Conservation (phyloP, 2,888 invertebrate species). For the Platynereis dumerilii region DNA sequence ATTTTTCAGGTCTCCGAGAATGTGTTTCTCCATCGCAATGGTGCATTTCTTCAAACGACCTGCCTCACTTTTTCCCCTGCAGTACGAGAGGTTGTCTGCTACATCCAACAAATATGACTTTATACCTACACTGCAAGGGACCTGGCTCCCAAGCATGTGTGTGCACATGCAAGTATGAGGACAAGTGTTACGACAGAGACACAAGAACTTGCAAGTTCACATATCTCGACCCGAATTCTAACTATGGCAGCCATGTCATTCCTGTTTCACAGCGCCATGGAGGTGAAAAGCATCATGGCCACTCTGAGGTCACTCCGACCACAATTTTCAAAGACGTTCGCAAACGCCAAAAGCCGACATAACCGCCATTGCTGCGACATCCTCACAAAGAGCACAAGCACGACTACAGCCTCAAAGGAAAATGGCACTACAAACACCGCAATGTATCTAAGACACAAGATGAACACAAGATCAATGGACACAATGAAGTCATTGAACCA, state of each 20-base stretch:
- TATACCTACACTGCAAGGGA: slow-evolving; percentile 7
- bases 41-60: slow-evolving; percentile 7
- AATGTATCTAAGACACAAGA: too few relatives aligned
- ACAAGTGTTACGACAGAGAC: slow-evolving; percentile 12
- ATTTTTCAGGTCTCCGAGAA: slow-evolving; percentile 10
- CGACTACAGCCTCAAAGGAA: too few relatives aligned
- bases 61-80: slow-evolving; percentile 8
- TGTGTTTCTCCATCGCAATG: background rate
- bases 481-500: background rate
- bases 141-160: slow-evolving; percentile 19
- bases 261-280: too few relatives aligned
- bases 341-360: too few relatives aligned
- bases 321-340: too few relatives aligned
- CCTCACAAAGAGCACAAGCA: too few relatives aligned
- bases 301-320: too few relatives aligned
- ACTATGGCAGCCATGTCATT: slow-evolving; percentile 4
- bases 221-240: slow-evolving; percentile 4
- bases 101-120: slow-evolving; percentile 8
- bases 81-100: slow-evolving; percentile 6
- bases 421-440: too few relatives aligned
- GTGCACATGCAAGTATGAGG: slow-evolving; percentile 12
- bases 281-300: too few relatives aligned
- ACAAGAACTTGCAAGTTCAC: slow-evolving; percentile 9
- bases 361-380: too few relatives aligned
- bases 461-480: too few relatives aligned